A percentile compares a stretch with the other conserved stretches of the same genome.
phyloP scores from a whole-genome alignment of 2,888 invertebrate genomes.

The Lissonota sp. region DNA sequence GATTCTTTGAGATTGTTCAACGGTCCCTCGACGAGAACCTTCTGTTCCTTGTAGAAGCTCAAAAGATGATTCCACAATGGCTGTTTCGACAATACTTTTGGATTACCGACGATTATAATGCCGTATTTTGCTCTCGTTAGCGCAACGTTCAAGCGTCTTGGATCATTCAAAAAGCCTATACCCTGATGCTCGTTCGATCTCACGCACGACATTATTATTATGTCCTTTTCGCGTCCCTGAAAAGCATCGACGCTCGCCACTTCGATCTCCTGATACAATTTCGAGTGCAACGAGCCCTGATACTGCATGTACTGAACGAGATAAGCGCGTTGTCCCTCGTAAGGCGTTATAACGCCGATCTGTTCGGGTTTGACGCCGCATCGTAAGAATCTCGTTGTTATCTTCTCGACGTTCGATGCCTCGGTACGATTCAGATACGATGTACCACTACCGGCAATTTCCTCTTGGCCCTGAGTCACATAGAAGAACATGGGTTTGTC shows the following conservation, averaged over 20 bases:
- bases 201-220: constrained; percentile 99
- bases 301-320: constrained; percentile 99
- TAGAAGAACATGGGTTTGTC: constrained; percentile 99
- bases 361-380: constrained; percentile 98
- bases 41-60: constrained; percentile 98
- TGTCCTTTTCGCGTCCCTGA: constrained; percentile 99
- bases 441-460: constrained; percentile 99
- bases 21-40: constrained; percentile 98
- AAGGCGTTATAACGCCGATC: constrained; percentile 99
- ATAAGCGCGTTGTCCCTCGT: constrained; percentile 99
- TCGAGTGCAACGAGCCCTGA: constrained; percentile 98
- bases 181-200: constrained; percentile 99
- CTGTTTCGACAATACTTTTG: constrained; percentile 99
- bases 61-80: constrained; percentile 99
- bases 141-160: constrained; percentile 98
- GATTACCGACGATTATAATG: constrained; percentile 99
- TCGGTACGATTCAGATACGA: constrained; percentile 99
- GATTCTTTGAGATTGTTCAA: constrained; percentile 98
- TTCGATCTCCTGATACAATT: constrained; percentile 99
- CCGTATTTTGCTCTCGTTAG: constrained; percentile 98
- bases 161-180: constrained; percentile 99
- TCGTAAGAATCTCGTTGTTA: constrained; percentile 97
- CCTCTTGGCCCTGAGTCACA: constrained; percentile 98
- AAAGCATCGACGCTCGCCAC: constrained; percentile 99
- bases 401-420: constrained; percentile 99